phyloP scores from a whole-genome alignment of 2,888 invertebrate species.

The Cancer borealis region DNA sequence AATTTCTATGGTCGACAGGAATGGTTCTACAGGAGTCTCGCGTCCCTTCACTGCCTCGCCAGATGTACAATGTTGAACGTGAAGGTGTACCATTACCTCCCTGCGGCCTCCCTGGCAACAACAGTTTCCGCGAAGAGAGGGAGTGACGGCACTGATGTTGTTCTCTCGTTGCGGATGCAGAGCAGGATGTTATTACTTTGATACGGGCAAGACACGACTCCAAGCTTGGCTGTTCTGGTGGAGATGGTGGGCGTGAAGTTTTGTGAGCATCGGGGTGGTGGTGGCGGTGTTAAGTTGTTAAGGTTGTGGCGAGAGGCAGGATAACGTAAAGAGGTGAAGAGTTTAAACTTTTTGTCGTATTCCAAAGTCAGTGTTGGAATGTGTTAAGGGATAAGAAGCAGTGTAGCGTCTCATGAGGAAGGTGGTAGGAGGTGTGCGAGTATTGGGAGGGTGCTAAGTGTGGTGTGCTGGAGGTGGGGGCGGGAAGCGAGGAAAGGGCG shows the following conservation, averaged over 20 bases:
- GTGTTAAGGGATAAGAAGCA: neutral
- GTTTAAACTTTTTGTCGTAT: slow-evolving; percentile 46
- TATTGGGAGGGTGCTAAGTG: neutral
- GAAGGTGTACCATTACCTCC: neutral
- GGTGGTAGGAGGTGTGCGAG: neutral
- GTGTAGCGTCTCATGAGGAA: neutral
- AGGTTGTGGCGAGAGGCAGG: slow-evolving; percentile 52
- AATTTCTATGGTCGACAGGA: neutral
- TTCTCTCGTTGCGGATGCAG: slow-evolving; percentile 1
- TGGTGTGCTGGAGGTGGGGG: slow-evolving; percentile 8
- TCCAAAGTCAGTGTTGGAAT: slow-evolving; percentile 51
- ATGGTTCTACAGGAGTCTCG: neutral
- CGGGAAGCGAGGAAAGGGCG: neutral
- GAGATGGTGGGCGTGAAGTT: neutral
- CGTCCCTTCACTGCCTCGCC: neutral
- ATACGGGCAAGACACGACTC: neutral
- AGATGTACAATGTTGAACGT: neutral
- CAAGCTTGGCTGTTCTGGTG: neutral
- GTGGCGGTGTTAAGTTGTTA: slow-evolving; percentile 33
- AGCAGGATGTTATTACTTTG: slow-evolving; percentile 7
- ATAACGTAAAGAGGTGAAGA: slow-evolving; percentile 46
- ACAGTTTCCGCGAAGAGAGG: neutral
- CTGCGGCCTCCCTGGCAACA: neutral
- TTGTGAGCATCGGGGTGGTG: neutral
- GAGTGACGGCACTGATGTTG: neutral